Evolutionary conservation across 2,113 vertebrate species (phyloP).

Genomic region (Myanophis thanlyinensis): DNA sequence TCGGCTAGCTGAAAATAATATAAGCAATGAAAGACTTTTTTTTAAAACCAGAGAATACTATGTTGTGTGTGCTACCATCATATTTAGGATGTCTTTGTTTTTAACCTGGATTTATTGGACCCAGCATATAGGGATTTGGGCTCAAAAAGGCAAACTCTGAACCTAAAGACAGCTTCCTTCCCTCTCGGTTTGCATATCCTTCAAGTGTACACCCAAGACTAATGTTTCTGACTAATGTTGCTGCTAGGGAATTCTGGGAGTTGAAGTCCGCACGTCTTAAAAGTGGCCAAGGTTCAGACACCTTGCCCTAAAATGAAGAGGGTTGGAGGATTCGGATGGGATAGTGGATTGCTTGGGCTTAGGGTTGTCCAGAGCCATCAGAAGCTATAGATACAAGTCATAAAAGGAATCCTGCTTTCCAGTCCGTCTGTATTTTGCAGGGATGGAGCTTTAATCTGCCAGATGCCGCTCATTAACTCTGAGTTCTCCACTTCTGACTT

Average conservation of each 20-base stretch:
- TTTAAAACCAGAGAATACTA: neutral
- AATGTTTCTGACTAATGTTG: neutral
- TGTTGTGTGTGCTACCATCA: neutral
- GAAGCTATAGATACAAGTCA: neutral
- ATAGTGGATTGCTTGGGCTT: neutral
- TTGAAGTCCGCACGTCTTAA: neutral
- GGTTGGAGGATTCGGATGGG: neutral
- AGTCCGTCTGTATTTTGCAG: neutral
- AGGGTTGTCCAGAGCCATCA: neutral
- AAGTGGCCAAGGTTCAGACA: neutral
- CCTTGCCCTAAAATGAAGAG: neutral
- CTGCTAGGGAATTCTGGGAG: neutral
- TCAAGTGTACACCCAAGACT: neutral
- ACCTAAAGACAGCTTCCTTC: neutral
- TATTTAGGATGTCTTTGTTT: neutral
- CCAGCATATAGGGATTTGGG: neutral
- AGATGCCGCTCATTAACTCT: neutral
- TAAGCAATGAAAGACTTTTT: neutral
- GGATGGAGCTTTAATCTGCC: neutral
- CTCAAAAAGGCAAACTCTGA: neutral
- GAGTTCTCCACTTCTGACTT: neutral
- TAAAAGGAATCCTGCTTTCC: neutral
- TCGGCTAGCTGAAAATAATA: neutral
- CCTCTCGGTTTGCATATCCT: neutral
- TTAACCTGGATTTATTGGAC: neutral